Conservation (phyloP, 2,888 invertebrate species). For the Dryocosmus kuriphilus region DNA sequence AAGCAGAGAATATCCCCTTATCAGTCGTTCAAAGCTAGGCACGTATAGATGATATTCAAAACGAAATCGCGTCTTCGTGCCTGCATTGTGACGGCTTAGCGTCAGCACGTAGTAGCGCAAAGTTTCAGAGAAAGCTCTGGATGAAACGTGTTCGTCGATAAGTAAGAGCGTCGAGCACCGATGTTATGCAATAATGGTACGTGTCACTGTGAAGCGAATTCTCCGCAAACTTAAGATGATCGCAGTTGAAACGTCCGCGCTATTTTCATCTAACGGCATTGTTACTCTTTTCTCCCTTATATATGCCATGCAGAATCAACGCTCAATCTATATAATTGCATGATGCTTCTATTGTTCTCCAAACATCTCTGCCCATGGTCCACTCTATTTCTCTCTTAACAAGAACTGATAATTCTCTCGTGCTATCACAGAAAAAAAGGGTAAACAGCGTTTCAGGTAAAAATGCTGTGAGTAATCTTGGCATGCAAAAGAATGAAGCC, state of each 20-base stretch:
- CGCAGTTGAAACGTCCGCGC: background rate
- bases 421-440: too few species aligned
- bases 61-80: slow-evolving; percentile 31
- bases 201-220: background rate
- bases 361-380: too few species aligned
- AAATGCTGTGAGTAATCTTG: too few species aligned
- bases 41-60: slow-evolving; percentile 29
- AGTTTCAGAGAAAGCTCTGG: slow-evolving; percentile 27
- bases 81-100: slow-evolving; percentile 30
- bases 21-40: slow-evolving; percentile 30
- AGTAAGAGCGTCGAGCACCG: background rate
- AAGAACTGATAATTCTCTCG: too few species aligned
- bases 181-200: slow-evolving; percentile 24
- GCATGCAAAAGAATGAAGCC: too few species aligned
- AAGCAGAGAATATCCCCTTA: background rate
- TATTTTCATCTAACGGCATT: background rate
- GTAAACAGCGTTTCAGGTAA: too few species aligned
- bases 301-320: background rate
- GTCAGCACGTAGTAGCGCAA: slow-evolving; percentile 18
- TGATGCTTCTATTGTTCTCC: background rate
- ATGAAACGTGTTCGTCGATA: slow-evolving; percentile 18
- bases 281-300: background rate
- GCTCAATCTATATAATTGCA: background rate
- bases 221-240: slow-evolving; percentile 1
- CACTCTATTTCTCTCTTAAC: too few species aligned